These are phyloP conservation scores for Epinephelus malabaricus DNA, from an alignment of 2,797 vertebrate species.

Conservation along the genomic window DNA sequence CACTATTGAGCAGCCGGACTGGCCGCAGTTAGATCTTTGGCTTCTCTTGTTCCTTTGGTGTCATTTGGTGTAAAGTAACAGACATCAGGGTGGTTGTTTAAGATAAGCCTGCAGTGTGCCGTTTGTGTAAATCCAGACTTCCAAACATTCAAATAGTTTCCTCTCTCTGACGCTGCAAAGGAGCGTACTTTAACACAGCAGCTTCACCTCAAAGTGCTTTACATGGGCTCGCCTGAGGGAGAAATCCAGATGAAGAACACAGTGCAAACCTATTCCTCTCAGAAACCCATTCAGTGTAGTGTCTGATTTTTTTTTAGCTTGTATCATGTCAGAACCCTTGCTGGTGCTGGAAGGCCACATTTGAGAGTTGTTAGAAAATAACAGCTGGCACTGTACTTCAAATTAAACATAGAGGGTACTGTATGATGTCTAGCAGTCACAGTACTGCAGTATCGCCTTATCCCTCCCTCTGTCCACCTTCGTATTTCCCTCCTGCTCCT, in stretches of 20 bases:
- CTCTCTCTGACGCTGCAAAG: conserved; percentile 1
- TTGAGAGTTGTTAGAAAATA: neutral
- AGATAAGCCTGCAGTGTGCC: conserved; percentile 28
- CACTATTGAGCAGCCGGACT: neutral
- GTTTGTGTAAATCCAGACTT: conserved; percentile 9
- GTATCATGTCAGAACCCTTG: neutral
- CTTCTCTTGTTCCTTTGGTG: neutral
- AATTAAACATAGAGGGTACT: neutral
- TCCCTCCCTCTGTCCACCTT: conserved; percentile 26
- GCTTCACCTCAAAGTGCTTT: conserved; percentile 16
- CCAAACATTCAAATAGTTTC: conserved; percentile 13
- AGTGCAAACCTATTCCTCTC: neutral
- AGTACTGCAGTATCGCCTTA: neutral
- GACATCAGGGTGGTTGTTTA: conserved; percentile 2
- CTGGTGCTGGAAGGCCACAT: neutral
- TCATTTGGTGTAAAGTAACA: conserved; percentile 23
- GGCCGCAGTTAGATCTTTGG: neutral
- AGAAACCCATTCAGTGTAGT: neutral
- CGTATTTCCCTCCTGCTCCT: conserved; percentile 24
- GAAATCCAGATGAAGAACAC: conserved; percentile 23
- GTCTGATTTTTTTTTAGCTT: neutral
- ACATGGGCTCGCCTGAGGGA: conserved; percentile 12
- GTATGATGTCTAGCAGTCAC: neutral
- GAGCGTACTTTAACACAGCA: neutral
- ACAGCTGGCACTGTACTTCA: conserved; percentile 1